Evolutionary conservation across 2,888 invertebrate species (phyloP), one percentile per base, ranked within the genome.

Genomic region (Ophioninae sp.): DNA sequence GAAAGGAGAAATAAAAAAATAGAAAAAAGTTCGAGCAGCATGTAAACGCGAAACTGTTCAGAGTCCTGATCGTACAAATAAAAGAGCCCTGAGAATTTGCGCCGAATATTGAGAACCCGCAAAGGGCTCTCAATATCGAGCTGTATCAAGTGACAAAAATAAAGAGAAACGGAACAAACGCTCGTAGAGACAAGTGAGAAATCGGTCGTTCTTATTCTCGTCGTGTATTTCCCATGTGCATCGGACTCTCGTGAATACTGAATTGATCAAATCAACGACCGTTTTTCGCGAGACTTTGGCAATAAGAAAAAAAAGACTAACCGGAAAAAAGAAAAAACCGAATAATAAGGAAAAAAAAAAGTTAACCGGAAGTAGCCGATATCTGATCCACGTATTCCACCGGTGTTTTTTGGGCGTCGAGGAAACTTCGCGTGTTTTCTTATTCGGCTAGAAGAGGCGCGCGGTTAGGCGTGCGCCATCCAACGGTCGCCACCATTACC

Each of bases 21-120:
- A 30, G 67, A 39, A 39, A 39, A 39, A 39, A 37, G 41, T 37
- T 20, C 64, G 13, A 44, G 13, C 10, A 44, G 44, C 44, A 44
- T 62, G 59, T 73, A 81, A 72, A 72, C 59, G 57, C 41, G 30
- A 72, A 76, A 37, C 82, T 79, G 20, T n/a, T n/a, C n/a, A 20
- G 72, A 8, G 57, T 79, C 30, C 67, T 57, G 73, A 39, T 67
- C 57, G 70, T 65, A 39, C 8, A 81, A 64, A 84, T 41, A 64
- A 72, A 68, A 82, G 81, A 70, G 76, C 68, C 76, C 76, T 81
- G 81, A 84, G 78, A 69, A 84, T 76, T 84, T 76, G 76, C 64
- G 59, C 76, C 84, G 59, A 82, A 84, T 84, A 84, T 84, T 84
- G 84, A 84, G 84, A 84, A 84, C 84, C 84, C 84, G 84, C 75